Base-by-base conservation (phyloP, 2,797 vertebrate species). In the Lates japonicus region DNA sequence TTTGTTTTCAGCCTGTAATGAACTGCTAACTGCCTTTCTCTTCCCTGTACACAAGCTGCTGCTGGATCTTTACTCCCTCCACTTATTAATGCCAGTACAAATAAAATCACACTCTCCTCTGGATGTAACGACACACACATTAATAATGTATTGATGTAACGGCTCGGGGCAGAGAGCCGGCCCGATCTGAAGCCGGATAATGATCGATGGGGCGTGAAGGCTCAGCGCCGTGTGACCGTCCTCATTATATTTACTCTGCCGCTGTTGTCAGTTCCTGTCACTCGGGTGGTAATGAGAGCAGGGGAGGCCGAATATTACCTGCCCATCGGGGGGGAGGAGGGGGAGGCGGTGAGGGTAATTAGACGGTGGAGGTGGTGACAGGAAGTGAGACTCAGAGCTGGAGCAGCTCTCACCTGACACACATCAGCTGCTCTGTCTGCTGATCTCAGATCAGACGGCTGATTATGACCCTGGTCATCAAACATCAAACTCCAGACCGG, bases 141-240 rank as follows among this genome's bases (percentile, higher is more conserved):
- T 89, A 92, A 95, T 94, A 92, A 94, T 92, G 81, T 86, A 92
- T 88, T 35, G 85, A 78, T 79, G 69, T 85, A 31, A 69, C 79
- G 84, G 84, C 82, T 81, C 77, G 42, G 82, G 87, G 88, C 44
- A 39, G 54, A 19, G 59, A 29, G 63, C 71, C 80, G 20, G 2
- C 17, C 46, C 13, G 7, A 10, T n/a, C 46, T n/a, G 22, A 76
- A 76, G 89, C 59, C 29, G 64, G 82, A 81, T 92, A 90, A 92
- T 88, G 92, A 91, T 88, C 85, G 80, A 85, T 75, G 87, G 76
- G 78, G 65, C 83, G 63, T 69, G 80, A 83, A 86, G 84, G 74
- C 78, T 81, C 78, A 42, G 80, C 82, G 82, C 78, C 54, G 74
- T 78, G 88, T 87, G 89, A 85, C 88, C 82, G 58, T 62, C 67